Percentiles rank a stretch among this genome's conserved stretches.
Conservation (phyloP, 1,140 invertebrate genomes). For the Drosophila cardini region DNA sequence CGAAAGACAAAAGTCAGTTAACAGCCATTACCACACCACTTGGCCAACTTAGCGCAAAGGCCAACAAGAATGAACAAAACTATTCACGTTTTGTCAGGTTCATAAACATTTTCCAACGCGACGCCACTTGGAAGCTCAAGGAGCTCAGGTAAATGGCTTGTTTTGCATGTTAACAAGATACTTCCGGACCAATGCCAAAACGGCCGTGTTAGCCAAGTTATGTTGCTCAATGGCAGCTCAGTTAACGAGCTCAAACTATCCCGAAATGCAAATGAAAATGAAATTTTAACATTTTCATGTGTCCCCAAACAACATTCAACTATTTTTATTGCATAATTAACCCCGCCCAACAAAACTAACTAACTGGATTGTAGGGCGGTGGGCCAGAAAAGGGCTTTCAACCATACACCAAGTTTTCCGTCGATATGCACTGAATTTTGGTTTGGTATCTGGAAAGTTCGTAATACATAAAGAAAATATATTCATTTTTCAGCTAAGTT, state of each 20-base stretch:
- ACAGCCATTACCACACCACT: constrained; percentile 18
- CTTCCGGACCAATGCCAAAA: constrained; percentile 72
- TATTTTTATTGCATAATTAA: constrained; percentile 82
- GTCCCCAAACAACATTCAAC: constrained; percentile 57
- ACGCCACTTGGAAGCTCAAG: not conserved
- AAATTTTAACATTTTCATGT: constrained; percentile 76
- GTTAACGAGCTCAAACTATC: not conserved
- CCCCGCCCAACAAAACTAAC: constrained; percentile 30
- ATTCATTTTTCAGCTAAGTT: no score
- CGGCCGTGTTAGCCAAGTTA: constrained; percentile 36
- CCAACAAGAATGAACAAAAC: constrained; percentile 15
- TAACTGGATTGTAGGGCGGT: not conserved
- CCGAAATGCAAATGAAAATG: constrained; percentile 57
- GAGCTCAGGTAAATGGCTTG: constrained; percentile 63
- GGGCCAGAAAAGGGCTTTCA: no score
- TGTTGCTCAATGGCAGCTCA: constrained; percentile 24
- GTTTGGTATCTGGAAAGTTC: no score
- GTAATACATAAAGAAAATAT: no score
- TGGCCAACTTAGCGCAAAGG: constrained; percentile 18
- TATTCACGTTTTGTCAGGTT: constrained; percentile 43
- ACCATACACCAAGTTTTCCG: no score
- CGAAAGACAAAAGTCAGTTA: constrained; percentile 24
- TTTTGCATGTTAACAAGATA: constrained; percentile 83
- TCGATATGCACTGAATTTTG: no score
- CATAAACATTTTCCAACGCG: constrained; percentile 36